Evolutionary conservation across 2,888 invertebrate genomes (phyloP).

Genomic region (Lasioglossum pauxillum): DNA sequence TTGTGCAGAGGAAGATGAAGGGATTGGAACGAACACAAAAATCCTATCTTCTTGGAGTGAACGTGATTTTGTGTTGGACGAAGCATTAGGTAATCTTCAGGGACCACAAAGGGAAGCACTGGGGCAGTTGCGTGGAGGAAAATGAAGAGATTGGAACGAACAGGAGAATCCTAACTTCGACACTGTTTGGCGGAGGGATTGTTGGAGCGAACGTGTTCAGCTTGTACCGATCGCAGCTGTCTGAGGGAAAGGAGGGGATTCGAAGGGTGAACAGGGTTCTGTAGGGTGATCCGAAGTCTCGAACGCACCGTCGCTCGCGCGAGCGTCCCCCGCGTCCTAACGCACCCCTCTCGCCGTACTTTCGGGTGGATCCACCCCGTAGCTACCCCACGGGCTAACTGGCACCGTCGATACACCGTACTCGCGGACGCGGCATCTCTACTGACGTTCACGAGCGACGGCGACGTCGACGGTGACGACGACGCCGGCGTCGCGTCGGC

Average conservation of each 20-base stretch:
- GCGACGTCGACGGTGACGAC: constrained; percentile 44
- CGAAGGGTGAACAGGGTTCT: neutral
- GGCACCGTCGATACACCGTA: constrained; percentile 69
- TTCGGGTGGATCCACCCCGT: constrained; percentile 75
- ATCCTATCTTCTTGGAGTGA: too few relatives aligned
- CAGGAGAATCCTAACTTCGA: too few relatives aligned
- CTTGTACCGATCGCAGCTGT: neutral
- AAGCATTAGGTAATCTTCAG: too few relatives aligned
- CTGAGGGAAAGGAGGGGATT: neutral
- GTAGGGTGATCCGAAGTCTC: constrained; percentile 1
- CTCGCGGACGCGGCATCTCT: constrained; percentile 63
- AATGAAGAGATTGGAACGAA: too few relatives aligned
- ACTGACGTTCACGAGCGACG: constrained; percentile 44
- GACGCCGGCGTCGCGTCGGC: constrained; percentile 34
- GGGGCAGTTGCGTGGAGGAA: too few relatives aligned
- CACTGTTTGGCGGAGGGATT: neutral
- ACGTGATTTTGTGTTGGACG: too few relatives aligned
- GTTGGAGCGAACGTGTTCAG: neutral
- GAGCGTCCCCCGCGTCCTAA: constrained; percentile 38
- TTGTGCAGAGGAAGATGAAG: too few relatives aligned
- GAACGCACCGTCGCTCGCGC: constrained; percentile 33
- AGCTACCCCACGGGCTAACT: constrained; percentile 79
- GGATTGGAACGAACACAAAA: too few relatives aligned
- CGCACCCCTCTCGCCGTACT: constrained; percentile 46
- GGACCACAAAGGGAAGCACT: too few relatives aligned